Evolutionary conservation across 2,888 invertebrate genomes (phyloP).

Genomic region (Ypsolopha sequella): DNA sequence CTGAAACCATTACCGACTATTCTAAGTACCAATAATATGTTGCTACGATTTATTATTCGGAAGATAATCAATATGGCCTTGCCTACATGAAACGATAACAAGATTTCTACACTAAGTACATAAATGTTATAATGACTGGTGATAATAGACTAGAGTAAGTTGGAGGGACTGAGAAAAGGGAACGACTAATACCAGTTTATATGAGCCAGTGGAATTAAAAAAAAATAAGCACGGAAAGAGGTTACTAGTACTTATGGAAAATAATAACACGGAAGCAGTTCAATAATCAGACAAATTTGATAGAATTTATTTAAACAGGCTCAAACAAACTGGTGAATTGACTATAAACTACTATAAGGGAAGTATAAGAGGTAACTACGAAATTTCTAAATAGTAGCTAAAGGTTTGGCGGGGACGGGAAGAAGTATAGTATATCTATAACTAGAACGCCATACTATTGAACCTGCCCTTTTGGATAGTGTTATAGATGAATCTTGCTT

Average conservation of each 20-base stretch:
- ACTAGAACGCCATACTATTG: too few relatives aligned
- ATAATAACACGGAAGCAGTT: too few relatives aligned
- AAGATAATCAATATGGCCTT: slow-evolving; percentile 56
- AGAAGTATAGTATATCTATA: slow-evolving; percentile 3
- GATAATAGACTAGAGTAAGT: slow-evolving; percentile 31
- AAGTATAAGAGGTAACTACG: not conserved
- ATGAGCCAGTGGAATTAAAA: too few relatives aligned
- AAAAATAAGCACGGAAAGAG: too few relatives aligned
- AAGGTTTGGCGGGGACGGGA: slow-evolving; percentile 31
- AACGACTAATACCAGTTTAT: not conserved
- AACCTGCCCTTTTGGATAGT: too few relatives aligned
- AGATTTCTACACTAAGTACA: slow-evolving; percentile 18
- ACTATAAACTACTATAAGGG: slow-evolving; percentile 1
- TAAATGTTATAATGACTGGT: slow-evolving; percentile 16
- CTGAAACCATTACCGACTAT: slow-evolving; percentile 4
- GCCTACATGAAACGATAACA: slow-evolving; percentile 56
- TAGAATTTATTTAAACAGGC: too few relatives aligned
- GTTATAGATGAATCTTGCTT: too few relatives aligned
- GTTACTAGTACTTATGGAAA: too few relatives aligned
- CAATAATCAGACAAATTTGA: too few relatives aligned
- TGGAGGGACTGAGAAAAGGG: slow-evolving; percentile 52
- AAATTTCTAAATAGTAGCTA: slow-evolving; percentile 9
- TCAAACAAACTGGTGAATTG: not conserved
- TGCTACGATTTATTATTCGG: slow-evolving; percentile 30
- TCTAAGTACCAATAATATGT: slow-evolving; percentile 6